Conservation (phyloP, 2,113 vertebrate species). For the Calidris pugnax region DNA sequence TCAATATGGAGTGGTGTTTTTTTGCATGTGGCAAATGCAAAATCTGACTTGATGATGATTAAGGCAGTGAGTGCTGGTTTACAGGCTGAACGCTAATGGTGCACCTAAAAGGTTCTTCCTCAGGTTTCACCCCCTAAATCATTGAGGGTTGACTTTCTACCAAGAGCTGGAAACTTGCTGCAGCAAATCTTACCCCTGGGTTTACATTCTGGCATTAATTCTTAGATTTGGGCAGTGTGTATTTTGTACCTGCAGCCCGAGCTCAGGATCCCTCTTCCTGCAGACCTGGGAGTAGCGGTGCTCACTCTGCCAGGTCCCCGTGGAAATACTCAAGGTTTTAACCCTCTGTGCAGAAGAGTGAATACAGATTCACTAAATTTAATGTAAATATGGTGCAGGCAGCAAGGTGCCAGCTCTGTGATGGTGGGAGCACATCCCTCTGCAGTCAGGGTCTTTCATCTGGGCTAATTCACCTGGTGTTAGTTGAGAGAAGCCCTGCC, state of each 20-base stretch:
- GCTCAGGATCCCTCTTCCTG: not conserved
- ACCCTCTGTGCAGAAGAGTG: not conserved
- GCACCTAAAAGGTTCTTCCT: not conserved
- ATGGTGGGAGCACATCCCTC: fast-evolving
- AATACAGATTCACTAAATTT: not conserved
- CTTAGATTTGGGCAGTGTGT: not conserved
- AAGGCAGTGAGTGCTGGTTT: not conserved
- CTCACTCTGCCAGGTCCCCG: not conserved
- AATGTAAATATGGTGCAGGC: not conserved
- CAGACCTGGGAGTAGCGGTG: not conserved
- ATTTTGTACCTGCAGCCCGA: not conserved
- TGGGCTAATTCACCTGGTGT: not conserved
- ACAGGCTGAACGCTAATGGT: fast-evolving
- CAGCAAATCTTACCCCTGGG: not conserved
- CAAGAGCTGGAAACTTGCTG: constrained; percentile 23
- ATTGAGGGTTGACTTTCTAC: fast-evolving
- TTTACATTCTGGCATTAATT: not conserved
- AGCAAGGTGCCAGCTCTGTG: not conserved
- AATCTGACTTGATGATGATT: not conserved
- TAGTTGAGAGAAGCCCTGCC: not conserved
- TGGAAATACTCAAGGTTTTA: not conserved
- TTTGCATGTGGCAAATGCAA: not conserved
- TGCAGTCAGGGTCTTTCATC: not conserved
- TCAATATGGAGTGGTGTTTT: not conserved
- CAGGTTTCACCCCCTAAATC: not conserved